Base-by-base conservation (phyloP, 2,797 vertebrate species). In the Corythornis leucogaster region DNA sequence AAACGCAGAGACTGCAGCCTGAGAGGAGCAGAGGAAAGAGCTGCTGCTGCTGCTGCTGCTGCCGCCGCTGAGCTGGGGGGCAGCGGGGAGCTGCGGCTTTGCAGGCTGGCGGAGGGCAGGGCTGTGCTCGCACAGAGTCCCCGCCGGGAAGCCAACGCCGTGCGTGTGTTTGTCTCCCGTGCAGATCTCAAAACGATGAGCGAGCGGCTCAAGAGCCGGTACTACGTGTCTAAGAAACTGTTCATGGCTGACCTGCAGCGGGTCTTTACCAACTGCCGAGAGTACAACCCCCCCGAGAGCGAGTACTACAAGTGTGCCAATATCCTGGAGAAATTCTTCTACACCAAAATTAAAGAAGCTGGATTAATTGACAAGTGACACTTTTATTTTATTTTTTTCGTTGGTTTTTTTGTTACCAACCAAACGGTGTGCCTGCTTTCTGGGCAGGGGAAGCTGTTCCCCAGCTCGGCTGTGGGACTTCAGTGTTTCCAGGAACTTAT, bases 291-390 rank as follows among this genome's bases (percentile, higher is more conserved):
- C 22, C 99, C 99, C 0, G 99, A 99, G 97, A 99, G 99, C 81
- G 99, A 99, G 97, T 99, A 99, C 98, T 99, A 99, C 98, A 99
- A 99, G 95, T 99, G 99, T 96, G 99, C 99, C 98, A 99, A 99
- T 97, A 98, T 99, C 96, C 98, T 99, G 97, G 99, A 99, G 97
- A 99, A 99, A 90, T 99, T 99, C 98, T 99, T 99, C 98, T 99
- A 99, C 98, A 99, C 98, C 95, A 99, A 99, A 98, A 99, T 99
- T 97, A 99, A 99, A 97, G 99, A 99, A 98, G 99, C 99, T 8
- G 99, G 99, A 81, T 98, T 99, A 96, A 99, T 99, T 73, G 98
- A 99, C 94, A 99, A 99, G 97, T 99, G 98, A 98, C 96, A 93
- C 94, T 38, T 12, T 38, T 12, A 13, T 38, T 38, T 38, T 13